Base-by-base conservation (phyloP, 1,140 invertebrate species). In the Apis laboriosa region DNA sequence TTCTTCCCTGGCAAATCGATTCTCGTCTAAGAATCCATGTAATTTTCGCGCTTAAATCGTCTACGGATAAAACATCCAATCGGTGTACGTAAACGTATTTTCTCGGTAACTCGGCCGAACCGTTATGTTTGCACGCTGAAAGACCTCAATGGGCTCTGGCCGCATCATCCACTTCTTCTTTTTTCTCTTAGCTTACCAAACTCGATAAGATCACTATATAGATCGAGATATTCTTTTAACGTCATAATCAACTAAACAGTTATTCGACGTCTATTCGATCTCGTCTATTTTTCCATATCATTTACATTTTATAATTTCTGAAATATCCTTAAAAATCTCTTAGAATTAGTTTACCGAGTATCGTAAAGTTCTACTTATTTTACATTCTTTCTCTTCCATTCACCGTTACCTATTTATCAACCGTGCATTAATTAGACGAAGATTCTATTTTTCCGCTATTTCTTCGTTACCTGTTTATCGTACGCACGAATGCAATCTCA, bases 101-200 rank as follows among this genome's bases (percentile, higher is more conserved):
- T 85, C 84, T 93, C 90, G 90, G 90, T 90, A 92, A 93, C 91
- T 93, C 92, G 92, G 92, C 90, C 92, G 90, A 63, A 93, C 92
- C 92, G 92, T 93, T 93, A 92, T 82, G 84, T 88, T 90, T 85
- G 88, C 88, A 86, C 84, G 86, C 81, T 86, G 88, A 78, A 89
- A 91, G 88, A 89, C 91, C 88, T 93, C 89, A 91, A 93, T 93
- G 92, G 89, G 86, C 86, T 90, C 80, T 88, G 84, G 86, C 89
- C 85, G 90, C 87, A 90, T 88, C 87, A 88, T 87, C 84, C 84
- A 80, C 75, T 71, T 86, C 89, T 86, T 86, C 85, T 88, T 43
- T 64, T 85, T 72, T 86, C 77, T 86, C 80, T 77, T 61, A 43
- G 34, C 34, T 19, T 55, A 56, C 34, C 56, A 19, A 86, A 66